Conservation (phyloP, 2,888 invertebrate species). For the Orchesellides sinensis region DNA sequence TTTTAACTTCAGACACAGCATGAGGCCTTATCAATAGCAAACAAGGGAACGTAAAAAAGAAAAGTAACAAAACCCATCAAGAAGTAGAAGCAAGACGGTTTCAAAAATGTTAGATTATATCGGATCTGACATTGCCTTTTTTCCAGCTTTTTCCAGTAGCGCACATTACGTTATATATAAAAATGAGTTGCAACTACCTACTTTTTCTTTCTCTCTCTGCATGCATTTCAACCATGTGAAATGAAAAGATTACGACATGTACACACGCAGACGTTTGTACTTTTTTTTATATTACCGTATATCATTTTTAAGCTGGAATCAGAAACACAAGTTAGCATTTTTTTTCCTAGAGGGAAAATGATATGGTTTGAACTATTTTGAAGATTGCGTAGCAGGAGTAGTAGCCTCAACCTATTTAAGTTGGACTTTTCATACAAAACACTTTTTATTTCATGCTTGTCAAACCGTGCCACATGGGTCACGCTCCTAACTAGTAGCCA, state of each 20-base stretch:
- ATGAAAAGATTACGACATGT: constrained; percentile 60
- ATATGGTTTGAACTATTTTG: constrained; percentile 29
- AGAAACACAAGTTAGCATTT: constrained; percentile 5
- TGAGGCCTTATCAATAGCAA: not conserved
- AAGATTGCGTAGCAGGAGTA: not conserved
- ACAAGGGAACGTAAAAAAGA: not conserved
- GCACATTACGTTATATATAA: no score
- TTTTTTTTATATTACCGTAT: constrained; percentile 38
- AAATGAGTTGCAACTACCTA: not conserved
- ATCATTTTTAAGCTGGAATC: constrained; percentile 30
- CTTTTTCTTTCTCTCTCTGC: not conserved
- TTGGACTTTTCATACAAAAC: constrained; percentile 7
- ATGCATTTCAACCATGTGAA: constrained; percentile 54
- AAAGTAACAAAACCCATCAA: constrained; percentile 35
- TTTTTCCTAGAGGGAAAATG: constrained; percentile 20
- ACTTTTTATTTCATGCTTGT: constrained; percentile 56
- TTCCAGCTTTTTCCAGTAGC: no score
- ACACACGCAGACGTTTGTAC: constrained; percentile 62
- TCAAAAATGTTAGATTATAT: constrained; percentile 53
- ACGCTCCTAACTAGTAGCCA: constrained; percentile 54
- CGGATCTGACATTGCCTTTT: constrained; percentile 61
- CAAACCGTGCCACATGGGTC: constrained; percentile 36
- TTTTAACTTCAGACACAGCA: not conserved
- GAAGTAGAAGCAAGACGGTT: constrained; percentile 21
- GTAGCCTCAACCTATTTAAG: not conserved